Evolutionary conservation across 2,888 invertebrate species (phyloP), one percentile per base, ranked within the genome.

Genomic region (Melanostoma mellinum): DNA sequence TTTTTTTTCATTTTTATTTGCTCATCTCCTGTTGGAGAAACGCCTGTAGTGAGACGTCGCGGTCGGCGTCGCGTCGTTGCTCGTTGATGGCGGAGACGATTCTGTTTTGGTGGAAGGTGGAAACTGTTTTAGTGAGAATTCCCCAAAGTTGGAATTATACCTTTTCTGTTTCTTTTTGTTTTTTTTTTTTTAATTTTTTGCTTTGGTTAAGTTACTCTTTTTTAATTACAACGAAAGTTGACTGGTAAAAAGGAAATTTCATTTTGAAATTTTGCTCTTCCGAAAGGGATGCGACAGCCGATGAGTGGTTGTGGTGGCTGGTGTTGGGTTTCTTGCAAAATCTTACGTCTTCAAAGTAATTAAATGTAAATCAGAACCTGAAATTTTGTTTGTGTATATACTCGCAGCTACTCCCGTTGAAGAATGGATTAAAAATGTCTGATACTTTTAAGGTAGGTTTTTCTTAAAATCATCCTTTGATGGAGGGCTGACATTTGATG

Each of bases 331-430:
- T 56, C 33, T 8, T 56, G 5, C 1, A 40, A 40, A 38, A 63
- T 50, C 38, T 63, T 63, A 50, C 48, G 50, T 63, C 50, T 63
- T 63, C 48, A 50, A 63, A 63, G 85, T 85, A 85, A 85, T 85
- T 85, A 85, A 80, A 85, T 85, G 80, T 75, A 80, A 85, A 85
- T 85, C 75, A 85, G 80, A 72, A 74, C 36, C 60, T 67, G 61
- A 35, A 67, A 74, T 74, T 74, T 73, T 77, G 55, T 78, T 78
- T 65, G 50, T 65, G 74, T 71, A 67, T 73, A 42, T 30, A 30
- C 8, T 48, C 38, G 9, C 32, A 50, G 3, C 36, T n/a, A 10
- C 10, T n/a, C 30, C 30, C 2, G 8, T 52, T 53, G 50, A 44
- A 65, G 60, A 71, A 53, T 53, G 79, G 79, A 84, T 79, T 75